Conservation (phyloP, 1,140 invertebrate genomes). For the Berghia stephanieae region DNA sequence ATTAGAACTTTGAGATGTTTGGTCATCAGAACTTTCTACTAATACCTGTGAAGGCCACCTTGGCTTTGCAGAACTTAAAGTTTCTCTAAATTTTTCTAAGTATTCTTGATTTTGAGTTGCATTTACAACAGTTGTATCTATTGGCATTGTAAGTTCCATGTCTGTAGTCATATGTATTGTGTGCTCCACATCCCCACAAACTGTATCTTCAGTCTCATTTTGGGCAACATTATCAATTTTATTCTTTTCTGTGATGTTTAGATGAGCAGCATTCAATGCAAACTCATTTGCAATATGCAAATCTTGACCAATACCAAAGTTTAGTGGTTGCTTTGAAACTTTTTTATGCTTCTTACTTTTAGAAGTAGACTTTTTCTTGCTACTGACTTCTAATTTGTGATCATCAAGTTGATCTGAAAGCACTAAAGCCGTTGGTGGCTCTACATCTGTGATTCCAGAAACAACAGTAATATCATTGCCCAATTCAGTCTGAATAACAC, state of each 20-base stretch:
- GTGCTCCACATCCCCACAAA: background rate
- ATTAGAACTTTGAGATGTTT: too few relatives aligned
- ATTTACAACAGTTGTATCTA: background rate
- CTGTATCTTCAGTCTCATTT: background rate
- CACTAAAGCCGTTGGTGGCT: background rate
- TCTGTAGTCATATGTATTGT: slow-evolving; percentile 1
- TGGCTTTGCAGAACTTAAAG: background rate
- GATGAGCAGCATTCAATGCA: slow-evolving; percentile 4
- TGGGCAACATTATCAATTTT: too few relatives aligned
- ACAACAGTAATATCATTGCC: background rate
- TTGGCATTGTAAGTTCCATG: slow-evolving; percentile 20
- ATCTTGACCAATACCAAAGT: background rate
- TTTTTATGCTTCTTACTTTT: background rate
- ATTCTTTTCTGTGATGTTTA: background rate
- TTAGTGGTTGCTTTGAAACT: background rate
- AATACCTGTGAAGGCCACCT: background rate
- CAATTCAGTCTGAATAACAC: background rate
- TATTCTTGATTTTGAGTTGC: background rate
- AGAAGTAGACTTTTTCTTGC: background rate
- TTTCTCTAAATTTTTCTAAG: background rate
- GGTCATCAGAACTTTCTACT: background rate
- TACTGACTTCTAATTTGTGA: too few relatives aligned
- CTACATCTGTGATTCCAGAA: background rate
- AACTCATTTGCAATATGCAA: slow-evolving; percentile 22
- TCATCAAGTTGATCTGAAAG: too few relatives aligned